Base-by-base conservation (phyloP, 2,888 invertebrate species). In the Pristionchus mayeri region DNA sequence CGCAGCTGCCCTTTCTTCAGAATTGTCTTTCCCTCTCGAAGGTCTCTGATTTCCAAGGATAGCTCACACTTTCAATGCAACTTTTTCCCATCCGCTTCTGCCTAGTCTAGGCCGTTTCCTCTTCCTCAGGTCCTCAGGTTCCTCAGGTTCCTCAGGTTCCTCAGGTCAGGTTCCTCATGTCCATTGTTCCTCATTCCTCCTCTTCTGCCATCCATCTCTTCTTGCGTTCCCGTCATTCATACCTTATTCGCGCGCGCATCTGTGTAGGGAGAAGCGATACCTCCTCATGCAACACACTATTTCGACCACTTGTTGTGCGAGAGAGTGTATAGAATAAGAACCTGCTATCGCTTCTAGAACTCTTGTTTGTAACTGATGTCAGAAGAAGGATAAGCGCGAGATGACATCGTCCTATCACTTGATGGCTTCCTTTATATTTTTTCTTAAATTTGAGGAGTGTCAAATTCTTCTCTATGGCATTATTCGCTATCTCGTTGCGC, bases 241-340 rank as follows among this genome's bases (percentile, higher is more conserved):
- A 71, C 71, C 71, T 71, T 71, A 71, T 71, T 71, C 67, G 54
- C 54, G 54, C 54, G 67, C 67, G 67, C 67, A 40, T 67, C 67
- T 34, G 67, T 67, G 16, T 34, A 44, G 40, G 30, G 63, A n/a
- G n/a, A n/a, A n/a, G n/a, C n/a, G n/a, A n/a, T n/a, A n/a, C n/a
- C n/a, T n/a, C n/a, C n/a, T n/a, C n/a, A n/a, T n/a, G n/a, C n/a
- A n/a, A n/a, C n/a, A n/a, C n/a, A n/a, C n/a, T n/a, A n/a, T n/a
- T n/a, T n/a, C n/a, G n/a, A n/a, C n/a, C n/a, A n/a, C n/a, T n/a
- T n/a, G n/a, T n/a, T n/a, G n/a, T n/a, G n/a, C n/a, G n/a, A n/a
- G n/a, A n/a, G n/a, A n/a, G n/a, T n/a, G n/a, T n/a, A n/a, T n/a
- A n/a, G n/a, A n/a, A n/a, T n/a, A n/a, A n/a, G n/a, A n/a, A n/a